phyloP scores from a whole-genome alignment of 2,113 vertebrate genomes.

The Tyto alba region DNA sequence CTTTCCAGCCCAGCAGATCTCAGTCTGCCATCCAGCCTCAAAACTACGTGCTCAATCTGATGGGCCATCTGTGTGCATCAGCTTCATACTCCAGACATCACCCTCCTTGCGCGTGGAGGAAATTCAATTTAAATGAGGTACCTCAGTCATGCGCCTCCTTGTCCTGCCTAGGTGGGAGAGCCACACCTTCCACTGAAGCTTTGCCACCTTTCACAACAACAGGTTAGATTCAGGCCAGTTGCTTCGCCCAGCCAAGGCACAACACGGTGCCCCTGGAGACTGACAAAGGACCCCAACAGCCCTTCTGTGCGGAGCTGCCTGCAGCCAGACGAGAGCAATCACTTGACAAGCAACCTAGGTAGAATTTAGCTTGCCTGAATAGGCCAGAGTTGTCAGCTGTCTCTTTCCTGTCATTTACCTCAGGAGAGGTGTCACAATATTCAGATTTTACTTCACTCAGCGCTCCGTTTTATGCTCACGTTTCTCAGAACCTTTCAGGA shows the following conservation, averaged over 20 bases:
- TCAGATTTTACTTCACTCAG: slow-evolving; percentile 44
- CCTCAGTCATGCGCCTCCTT: too few species aligned
- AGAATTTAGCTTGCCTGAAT: slow-evolving; percentile 47
- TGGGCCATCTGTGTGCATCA: not conserved
- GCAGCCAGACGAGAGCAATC: not conserved
- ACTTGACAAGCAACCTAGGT: slow-evolving; percentile 12
- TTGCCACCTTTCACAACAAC: not conserved
- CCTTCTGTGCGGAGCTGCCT: not conserved
- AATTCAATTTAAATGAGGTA: not conserved
- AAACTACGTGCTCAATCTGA: not conserved
- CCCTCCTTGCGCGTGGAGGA: not conserved
- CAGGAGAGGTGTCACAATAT: slow-evolving; percentile 54
- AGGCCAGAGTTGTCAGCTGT: slow-evolving; percentile 47
- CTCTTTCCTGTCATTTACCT: slow-evolving; percentile 40
- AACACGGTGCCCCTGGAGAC: not conserved
- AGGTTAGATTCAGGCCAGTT: not conserved
- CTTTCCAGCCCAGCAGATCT: not conserved
- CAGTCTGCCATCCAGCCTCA: not conserved
- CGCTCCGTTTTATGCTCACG: slow-evolving; percentile 17
- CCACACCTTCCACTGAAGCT: not conserved
- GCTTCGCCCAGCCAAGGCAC: not conserved
- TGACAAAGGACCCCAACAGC: not conserved
- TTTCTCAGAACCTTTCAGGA: slow-evolving; percentile 47
- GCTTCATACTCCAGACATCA: not conserved
- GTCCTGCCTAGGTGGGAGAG: not conserved